Evolutionary conservation across 2,888 invertebrate species (phyloP), one percentile per base, ranked within the genome.

Genomic region (Hartigia nigra): DNA sequence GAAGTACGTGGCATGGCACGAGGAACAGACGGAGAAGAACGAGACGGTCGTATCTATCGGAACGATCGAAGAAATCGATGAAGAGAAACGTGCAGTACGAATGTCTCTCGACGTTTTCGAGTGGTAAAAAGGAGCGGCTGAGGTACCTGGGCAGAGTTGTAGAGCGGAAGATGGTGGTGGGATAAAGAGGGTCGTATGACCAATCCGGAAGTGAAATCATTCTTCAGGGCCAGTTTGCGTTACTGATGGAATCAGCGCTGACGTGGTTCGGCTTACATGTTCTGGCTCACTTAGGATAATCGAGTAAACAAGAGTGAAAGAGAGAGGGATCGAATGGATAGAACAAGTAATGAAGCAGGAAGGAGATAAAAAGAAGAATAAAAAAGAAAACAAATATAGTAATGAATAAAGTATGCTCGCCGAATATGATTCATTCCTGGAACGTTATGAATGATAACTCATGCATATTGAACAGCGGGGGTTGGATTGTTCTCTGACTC

Each of bases 401-500:
- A 74, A 78, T 39, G 79, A 78, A 78, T 55, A 55, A 14, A 55
- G 39, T 55, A 55, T 55, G 39, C 39, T 55, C 23, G 39, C 81
- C 69, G 77, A 81, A 79, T 78, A 86, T 88, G 88, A 87, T 88
- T 87, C 87, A 87, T 86, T 86, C 85, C 79, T 74, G 80, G 78
- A 78, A 81, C 82, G 85, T 84, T 83, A 84, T 82, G 82, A 86
- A 85, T 88, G 88, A 87, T 87, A 87, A 85, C 88, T 88, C 88
- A 86, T 88, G 87, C 88, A 89, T 89, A 89, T 89, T 86, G 86
- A 89, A 87, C 87, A 83, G 74, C 77, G 82, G 85, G 85, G 84
- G 85, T 82, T 80, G 77, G 82, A 83, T 82, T 83, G 78, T 80
- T 83, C 81, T 36, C 78, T 86, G 86, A 86, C 81, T 86, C 85